Evolutionary conservation across 2,113 vertebrate species (phyloP), one percentile per base, ranked within the genome.

Genomic region (Phaethon lepturus): DNA sequence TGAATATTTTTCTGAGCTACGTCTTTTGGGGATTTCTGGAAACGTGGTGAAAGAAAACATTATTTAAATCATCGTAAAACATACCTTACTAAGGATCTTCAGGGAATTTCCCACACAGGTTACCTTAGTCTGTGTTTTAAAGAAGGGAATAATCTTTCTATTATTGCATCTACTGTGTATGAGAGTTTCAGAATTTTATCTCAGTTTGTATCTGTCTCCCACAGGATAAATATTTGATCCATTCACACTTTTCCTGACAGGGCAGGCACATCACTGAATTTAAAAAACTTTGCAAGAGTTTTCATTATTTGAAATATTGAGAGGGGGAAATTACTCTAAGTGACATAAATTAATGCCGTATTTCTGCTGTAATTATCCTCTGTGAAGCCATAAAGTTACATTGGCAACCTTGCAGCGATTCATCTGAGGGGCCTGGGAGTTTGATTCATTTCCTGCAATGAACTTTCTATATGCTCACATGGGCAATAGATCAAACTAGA

Each of bases 261-360:
- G 12, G 16, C 14, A 96, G n/a, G 63, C 4, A 5, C 55, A 94
- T 8, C 49, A 64, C 4, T 64, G 64, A 88, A 78, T 93, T 86
- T 64, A 49, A 89, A 79, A 91, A 24, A 78, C 44, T 94, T 88
- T 72, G 10, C 33, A 78, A 56, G 47, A 86, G 35, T 91, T 94
- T 94, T 88, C 29, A 31, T 94, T 93, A 44, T 81, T 86, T 87
- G 79, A 96, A 91, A 81, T 89, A 81, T 33, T 45, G 66, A 89
- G 33, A 45, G 78, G 44, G 2, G n/a, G 52, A 95, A 94, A 92
- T 92, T 92, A 75, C 60, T 88, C 15, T 83, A 94, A 94, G 33
- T 90, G 76, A 92, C 60, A 93, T 81, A 96, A 95, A 97, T 71
- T 91, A 81, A 94, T 94, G 83, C 4, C 44, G 59, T 69, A 59